A percentile compares a stretch with the other conserved stretches of the same genome.
These are phyloP conservation scores for Petrosia ficiformis DNA, from an alignment of 37 sponge, comb jelly and placozoan species.

Conservation along the genomic window DNA sequence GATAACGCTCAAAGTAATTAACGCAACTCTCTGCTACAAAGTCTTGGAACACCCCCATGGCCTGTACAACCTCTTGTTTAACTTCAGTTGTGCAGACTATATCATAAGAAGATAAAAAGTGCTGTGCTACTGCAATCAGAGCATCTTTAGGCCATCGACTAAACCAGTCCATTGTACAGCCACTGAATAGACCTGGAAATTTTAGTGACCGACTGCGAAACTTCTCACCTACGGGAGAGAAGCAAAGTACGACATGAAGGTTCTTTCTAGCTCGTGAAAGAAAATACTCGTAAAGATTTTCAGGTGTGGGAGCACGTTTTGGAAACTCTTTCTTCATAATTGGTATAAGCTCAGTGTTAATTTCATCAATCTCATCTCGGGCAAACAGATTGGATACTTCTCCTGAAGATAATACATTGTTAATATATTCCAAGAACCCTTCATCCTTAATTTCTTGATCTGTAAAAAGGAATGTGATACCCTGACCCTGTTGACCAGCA, in stretches of 20 bases:
- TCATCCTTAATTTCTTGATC: constrained; percentile 99
- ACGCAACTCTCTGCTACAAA: constrained; percentile 96
- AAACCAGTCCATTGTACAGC: constrained; percentile 99
- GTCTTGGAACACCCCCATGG: constrained; percentile 98
- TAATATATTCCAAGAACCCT: constrained; percentile 98
- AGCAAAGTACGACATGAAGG: constrained; percentile 98
- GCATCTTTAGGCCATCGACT: constrained; percentile 99
- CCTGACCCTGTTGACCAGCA: constrained; percentile 92
- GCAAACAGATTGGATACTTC: constrained; percentile 97
- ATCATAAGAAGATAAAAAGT: constrained; percentile 84
- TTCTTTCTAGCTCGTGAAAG: constrained; percentile 89
- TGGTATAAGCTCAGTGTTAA: constrained; percentile 84
- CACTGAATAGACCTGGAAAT: constrained; percentile 98
- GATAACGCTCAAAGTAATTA: constrained; percentile 91
- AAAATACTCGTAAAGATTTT: constrained; percentile 98
- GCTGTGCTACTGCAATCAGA: constrained; percentile 94
- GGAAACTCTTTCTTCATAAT: constrained; percentile 99
- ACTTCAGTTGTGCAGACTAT: constrained; percentile 80
- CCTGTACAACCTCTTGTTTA: constrained; percentile 85
- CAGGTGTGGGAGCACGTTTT: constrained; percentile 92
- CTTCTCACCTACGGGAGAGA: constrained; percentile 99
- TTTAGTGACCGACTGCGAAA: constrained; percentile 95
- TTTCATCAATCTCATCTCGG: constrained; percentile 97
- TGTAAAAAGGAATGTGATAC: constrained; percentile 96
- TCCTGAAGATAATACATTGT: constrained; percentile 98